Evolutionary conservation across 2,113 vertebrate genomes (phyloP).

Genomic region (Blennius ocellaris): DNA sequence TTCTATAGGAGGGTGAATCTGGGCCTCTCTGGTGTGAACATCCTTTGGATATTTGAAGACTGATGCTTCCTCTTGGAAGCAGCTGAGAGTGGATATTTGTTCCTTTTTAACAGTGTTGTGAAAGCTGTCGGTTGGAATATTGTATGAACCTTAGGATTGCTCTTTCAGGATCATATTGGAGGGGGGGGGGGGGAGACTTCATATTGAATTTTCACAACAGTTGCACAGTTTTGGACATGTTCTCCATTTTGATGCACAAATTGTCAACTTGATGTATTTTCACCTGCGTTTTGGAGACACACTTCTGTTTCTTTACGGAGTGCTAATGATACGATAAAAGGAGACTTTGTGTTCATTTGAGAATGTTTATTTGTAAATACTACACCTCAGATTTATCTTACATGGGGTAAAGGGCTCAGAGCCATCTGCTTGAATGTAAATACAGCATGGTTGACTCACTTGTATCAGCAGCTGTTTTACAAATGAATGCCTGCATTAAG

Average conservation of each 20-base stretch:
- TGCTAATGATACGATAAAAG: slow-evolving; percentile 31
- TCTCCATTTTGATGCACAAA: slow-evolving; percentile 19
- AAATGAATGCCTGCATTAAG: slow-evolving; percentile 11
- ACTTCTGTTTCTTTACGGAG: slow-evolving; percentile 24
- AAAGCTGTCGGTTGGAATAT: slow-evolving; percentile 9
- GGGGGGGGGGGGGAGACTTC: slow-evolving; percentile 10
- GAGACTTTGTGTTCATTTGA: slow-evolving; percentile 36
- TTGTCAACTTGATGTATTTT: slow-evolving; percentile 12
- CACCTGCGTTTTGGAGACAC: slow-evolving; percentile 24
- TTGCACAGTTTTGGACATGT: slow-evolving; percentile 39
- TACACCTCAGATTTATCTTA: slow-evolving; percentile 58
- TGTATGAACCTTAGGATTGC: slow-evolving; percentile 1
- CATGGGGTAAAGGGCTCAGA: slow-evolving; percentile 39
- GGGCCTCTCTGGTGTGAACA: slow-evolving; percentile 93
- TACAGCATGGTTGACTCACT: slow-evolving; percentile 27
- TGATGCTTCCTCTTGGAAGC: slow-evolving; percentile 50
- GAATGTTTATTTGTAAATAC: slow-evolving; percentile 47
- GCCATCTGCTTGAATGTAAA: slow-evolving; percentile 63
- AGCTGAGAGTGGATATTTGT: background rate
- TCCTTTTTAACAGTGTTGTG: background rate
- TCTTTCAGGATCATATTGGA: background rate
- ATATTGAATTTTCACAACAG: slow-evolving; percentile 10
- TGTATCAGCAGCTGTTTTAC: slow-evolving; percentile 10
- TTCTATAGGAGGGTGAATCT: slow-evolving; percentile 91
- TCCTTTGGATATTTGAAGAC: slow-evolving; percentile 94